These are phyloP conservation scores for Phymorhynchus buccinoides DNA, from an alignment of 1,140 invertebrate species.

Conservation along the genomic window DNA sequence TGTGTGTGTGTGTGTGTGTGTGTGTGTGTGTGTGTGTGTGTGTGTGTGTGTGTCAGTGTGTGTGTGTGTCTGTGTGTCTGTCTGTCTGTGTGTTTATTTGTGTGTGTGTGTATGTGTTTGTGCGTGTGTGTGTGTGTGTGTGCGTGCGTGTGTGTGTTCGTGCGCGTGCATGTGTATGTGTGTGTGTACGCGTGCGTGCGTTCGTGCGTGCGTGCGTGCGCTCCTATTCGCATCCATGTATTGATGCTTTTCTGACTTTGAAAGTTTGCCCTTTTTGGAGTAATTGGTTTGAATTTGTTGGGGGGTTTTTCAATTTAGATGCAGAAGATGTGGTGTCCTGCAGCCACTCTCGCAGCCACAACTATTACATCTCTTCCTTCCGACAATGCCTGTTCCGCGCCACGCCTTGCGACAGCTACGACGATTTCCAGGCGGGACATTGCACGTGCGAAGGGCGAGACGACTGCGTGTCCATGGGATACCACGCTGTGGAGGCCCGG, in stretches of 20 bases:
- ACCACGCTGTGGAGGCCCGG: slow-evolving; percentile 1
- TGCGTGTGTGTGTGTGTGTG: too few relatives aligned
- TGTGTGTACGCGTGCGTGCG: not conserved
- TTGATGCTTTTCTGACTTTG: not conserved
- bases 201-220: too few relatives aligned
- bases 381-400: not conserved
- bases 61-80: too few relatives aligned
- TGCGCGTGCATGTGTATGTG: too few relatives aligned
- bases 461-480: slow-evolving; percentile 21
- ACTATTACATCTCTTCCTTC: slow-evolving; percentile 30
- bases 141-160: too few relatives aligned
- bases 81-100: too few relatives aligned
- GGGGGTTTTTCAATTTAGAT: not conserved
- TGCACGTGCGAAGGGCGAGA: not conserved
- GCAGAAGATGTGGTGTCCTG: slow-evolving; percentile 15
- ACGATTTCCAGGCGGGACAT: not conserved
- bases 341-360: slow-evolving; percentile 32
- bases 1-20: too few relatives aligned
- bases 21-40: too few relatives aligned
- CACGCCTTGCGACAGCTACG: slow-evolving; percentile 32
- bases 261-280: not conserved
- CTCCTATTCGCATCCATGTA: not conserved
- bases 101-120: too few relatives aligned
- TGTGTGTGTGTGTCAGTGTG: not conserved
- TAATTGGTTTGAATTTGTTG: not conserved